phyloP scores from a whole-genome alignment of 23 tunicate genomes.

The Trididemnum nubilum region DNA sequence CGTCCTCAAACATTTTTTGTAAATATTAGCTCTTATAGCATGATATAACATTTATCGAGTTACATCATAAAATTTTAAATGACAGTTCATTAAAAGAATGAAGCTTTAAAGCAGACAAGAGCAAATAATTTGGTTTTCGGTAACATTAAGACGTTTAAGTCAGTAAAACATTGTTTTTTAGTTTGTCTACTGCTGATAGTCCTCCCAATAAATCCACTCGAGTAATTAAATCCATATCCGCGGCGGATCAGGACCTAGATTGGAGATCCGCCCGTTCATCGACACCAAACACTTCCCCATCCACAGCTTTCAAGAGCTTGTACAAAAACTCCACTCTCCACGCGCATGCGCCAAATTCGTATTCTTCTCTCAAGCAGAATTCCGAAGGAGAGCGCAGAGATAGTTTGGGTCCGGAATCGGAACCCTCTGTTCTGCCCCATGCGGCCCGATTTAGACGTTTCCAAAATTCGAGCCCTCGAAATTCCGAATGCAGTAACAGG shows the following conservation, averaged over 20 bases:
- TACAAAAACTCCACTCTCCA: conserved; percentile 5
- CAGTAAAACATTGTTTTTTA: neutral
- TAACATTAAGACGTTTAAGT: too few species aligned
- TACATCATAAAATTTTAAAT: too few species aligned
- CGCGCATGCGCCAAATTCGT: neutral
- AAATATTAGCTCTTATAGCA: too few species aligned
- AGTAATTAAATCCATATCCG: conserved; percentile 6
- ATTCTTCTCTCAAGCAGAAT: neutral
- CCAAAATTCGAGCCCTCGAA: conserved; percentile 30
- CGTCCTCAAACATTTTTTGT: too few species aligned
- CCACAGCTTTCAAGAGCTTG: conserved; percentile 47
- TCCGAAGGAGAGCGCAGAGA: neutral
- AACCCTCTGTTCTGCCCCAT: too few species aligned
- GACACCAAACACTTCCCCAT: conserved; percentile 4
- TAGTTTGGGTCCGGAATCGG: too few species aligned
- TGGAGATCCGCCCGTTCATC: conserved; percentile 38
- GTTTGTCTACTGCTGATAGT: neutral
- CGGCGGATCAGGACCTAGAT: conserved; percentile 62
- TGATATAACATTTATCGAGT: too few species aligned
- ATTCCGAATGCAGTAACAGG: conserved; percentile 34
- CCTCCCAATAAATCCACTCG: conserved; percentile 13
- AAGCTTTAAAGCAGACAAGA: too few species aligned
- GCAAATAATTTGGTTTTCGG: too few species aligned
- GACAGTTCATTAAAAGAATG: too few species aligned
- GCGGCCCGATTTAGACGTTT: conserved; percentile 8